Evolutionary conservation across 2,888 invertebrate genomes (phyloP).

Genomic region (Parascotia fuliginaria): DNA sequence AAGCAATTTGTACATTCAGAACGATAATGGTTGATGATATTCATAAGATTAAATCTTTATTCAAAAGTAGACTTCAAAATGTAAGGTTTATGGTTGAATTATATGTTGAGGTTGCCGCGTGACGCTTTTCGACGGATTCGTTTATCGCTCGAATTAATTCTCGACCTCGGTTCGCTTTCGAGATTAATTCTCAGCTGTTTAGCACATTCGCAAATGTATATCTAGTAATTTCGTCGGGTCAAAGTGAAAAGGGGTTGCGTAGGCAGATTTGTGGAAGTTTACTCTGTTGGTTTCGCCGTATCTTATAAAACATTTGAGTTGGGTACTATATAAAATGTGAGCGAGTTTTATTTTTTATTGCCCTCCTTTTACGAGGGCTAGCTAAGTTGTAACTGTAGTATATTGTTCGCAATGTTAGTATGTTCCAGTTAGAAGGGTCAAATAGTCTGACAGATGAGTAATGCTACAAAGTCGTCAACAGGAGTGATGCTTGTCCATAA

Average conservation of each 20-base stretch:
- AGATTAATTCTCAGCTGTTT: constrained; percentile 66
- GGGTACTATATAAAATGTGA: constrained; percentile 41
- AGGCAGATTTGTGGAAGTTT: constrained; percentile 46
- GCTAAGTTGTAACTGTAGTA: no score
- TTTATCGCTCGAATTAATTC: constrained; percentile 64
- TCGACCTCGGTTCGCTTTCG: constrained; percentile 55
- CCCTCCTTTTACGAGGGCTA: no score
- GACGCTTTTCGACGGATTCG: constrained; percentile 50
- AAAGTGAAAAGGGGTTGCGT: constrained; percentile 48
- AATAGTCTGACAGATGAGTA: no score
- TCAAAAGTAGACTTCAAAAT: constrained; percentile 20
- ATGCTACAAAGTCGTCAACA: no score
- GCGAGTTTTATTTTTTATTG: no score
- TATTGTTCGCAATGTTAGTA: no score
- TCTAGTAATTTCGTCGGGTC: constrained; percentile 49
- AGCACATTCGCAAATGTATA: constrained; percentile 52
- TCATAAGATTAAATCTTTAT: constrained; percentile 9
- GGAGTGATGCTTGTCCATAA: no score
- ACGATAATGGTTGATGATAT: constrained; percentile 40
- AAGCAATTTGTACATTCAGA: constrained; percentile 60
- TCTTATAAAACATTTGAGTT: constrained; percentile 49
- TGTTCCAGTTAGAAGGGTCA: no score
- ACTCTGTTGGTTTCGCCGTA: constrained; percentile 19
- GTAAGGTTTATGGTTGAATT: constrained; percentile 21
- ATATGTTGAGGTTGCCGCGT: constrained; percentile 9